Evolutionary conservation across 2,888 invertebrate genomes (phyloP).

Genomic region (Onchidella celtica): DNA sequence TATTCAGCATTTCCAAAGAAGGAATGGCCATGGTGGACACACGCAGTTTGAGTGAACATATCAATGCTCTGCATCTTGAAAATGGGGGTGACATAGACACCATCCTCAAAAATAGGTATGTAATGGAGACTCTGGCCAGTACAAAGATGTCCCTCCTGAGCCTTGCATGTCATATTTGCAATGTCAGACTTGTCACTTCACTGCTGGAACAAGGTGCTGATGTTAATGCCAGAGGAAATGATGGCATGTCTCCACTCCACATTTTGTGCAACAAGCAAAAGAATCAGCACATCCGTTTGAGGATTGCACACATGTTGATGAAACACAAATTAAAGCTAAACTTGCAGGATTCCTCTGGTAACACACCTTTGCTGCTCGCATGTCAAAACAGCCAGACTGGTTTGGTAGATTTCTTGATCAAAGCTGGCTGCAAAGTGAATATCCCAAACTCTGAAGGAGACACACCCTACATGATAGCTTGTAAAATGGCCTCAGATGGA

Average conservation of each 20-base stretch:
- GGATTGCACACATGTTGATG: conserved; percentile 32
- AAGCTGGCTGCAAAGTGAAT: conserved; percentile 67
- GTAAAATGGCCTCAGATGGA: conserved; percentile 69
- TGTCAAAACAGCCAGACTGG: conserved; percentile 33
- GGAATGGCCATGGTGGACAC: conserved; percentile 35
- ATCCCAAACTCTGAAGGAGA: conserved; percentile 67
- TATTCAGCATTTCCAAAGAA: too few species aligned
- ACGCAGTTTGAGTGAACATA: conserved; percentile 29
- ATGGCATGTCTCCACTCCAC: conserved; percentile 44
- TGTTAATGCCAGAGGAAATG: conserved; percentile 34
- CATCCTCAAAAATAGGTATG: conserved; percentile 17
- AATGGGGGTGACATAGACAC: conserved; percentile 37
- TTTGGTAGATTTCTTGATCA: conserved; percentile 39
- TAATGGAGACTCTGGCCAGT: conserved; percentile 18
- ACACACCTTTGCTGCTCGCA: conserved; percentile 27
- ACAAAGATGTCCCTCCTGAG: conserved; percentile 31
- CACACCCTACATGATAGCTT: conserved; percentile 69
- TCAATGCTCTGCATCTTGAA: conserved; percentile 36
- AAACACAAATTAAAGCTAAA: conserved; percentile 23
- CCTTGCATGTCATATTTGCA: conserved; percentile 31
- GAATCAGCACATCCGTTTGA: background rate
- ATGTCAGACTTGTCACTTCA: conserved; percentile 37
- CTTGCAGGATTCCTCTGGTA: conserved; percentile 29
- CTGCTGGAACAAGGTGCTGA: conserved; percentile 40
- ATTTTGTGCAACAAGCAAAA: conserved; percentile 31